These are phyloP conservation scores for Synodontis membranacea DNA, from an alignment of 2,113 vertebrate species.

Conservation along the genomic window DNA sequence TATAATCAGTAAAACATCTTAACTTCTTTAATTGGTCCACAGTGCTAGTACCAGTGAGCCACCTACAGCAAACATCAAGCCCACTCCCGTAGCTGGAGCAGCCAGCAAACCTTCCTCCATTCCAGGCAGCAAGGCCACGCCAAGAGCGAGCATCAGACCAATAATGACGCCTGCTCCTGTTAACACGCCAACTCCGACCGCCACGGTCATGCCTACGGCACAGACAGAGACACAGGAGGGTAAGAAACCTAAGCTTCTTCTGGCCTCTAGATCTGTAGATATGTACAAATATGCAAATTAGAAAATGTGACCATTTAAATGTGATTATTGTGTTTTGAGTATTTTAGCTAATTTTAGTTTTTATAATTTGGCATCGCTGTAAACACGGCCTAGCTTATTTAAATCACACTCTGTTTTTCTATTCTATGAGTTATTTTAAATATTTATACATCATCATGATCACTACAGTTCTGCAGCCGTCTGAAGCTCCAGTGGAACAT, in stretches of 20 bases:
- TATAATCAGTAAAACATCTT: neutral
- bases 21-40: neutral
- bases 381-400: neutral
- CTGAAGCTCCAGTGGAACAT: slow-evolving; percentile 88
- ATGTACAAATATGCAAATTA: neutral
- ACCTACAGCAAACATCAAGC: slow-evolving; percentile 97
- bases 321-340: too few relatives aligned
- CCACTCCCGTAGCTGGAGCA: slow-evolving; percentile 91
- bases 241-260: slow-evolving; percentile 53
- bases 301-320: neutral
- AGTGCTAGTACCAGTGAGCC: slow-evolving; percentile 92
- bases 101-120: slow-evolving; percentile 90
- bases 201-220: slow-evolving; percentile 97
- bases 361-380: neutral
- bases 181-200: slow-evolving; percentile 92
- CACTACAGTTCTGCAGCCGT: slow-evolving; percentile 82
- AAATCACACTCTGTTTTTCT: neutral
- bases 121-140: slow-evolving; percentile 92
- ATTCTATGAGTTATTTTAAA: neutral
- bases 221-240: slow-evolving; percentile 96
- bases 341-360: too few relatives aligned
- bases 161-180: slow-evolving; percentile 95
- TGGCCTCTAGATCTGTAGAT: neutral
- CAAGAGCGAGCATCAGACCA: slow-evolving; percentile 94
- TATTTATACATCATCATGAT: neutral